Evolutionary conservation across 2,888 invertebrate genomes (phyloP), one percentile per base, ranked within the genome.

Genomic region (Bombylius major): DNA sequence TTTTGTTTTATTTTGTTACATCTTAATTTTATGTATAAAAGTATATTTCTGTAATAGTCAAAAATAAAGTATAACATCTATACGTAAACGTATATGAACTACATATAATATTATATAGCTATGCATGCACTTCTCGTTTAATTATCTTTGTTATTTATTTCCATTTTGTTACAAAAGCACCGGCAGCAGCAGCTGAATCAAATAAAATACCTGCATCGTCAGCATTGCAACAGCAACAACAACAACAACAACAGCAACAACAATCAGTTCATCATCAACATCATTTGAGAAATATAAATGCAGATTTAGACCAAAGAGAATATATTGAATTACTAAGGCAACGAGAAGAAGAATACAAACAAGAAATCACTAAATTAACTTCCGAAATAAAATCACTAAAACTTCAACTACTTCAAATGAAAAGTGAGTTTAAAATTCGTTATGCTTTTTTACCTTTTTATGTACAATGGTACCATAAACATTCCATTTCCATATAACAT

Each of bases 371-470:
- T 57, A 75, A 81, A 54, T 75, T 83, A 44, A 81, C 80, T 33
- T 78, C 80, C 12, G 82, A 83, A 70, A 82, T 83, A 65, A 76
- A 79, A 57, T 75, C 78, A 12, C 73, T 83, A 55, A 82, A 81
- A 66, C 70, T 80, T 55, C 79, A 81, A 68, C 72, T 81, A 55
- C 69, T 81, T 52, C 80, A 81, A 64, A 69, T 79, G 57, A 78
- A 78, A 62, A 79, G 79, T 79, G 65, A 70, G 70, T 65, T 56
- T 50, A 33, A 34, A 49, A 33, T n/a, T 49, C 23, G 23, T 23
- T 23, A 23, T 23, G 23, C 23, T 23, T 23, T 23, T 23, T 23
- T 23, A 23, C 23, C 23, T 23, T 3, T 23, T 23, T 23, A 23
- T 23, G 23, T 23, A 23, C 23, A 23, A n/a, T 47, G 42, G 36